Evolutionary conservation across 2,888 invertebrate species (phyloP).

Genomic region (Margaritifera margaritifera): DNA sequence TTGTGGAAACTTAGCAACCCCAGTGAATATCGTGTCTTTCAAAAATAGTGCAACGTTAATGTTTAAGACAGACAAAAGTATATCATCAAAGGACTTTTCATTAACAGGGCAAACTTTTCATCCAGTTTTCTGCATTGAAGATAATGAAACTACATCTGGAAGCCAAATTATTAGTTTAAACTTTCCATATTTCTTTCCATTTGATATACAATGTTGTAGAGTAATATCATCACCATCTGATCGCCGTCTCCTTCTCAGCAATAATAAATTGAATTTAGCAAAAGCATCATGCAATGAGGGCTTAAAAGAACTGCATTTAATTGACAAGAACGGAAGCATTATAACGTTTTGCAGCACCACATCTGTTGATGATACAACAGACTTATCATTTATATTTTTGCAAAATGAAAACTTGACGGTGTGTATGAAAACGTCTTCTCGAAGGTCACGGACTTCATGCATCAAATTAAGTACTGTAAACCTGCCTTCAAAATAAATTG

Average conservation of each 20-base stretch:
- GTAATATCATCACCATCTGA: conserved; percentile 75
- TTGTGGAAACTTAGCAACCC: conserved; percentile 23
- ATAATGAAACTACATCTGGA: not conserved
- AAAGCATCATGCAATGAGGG: conserved; percentile 3
- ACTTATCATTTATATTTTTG: not conserved
- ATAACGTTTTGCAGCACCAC: conserved; percentile 11
- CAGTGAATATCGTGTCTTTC: conserved; percentile 19
- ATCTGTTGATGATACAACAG: not conserved
- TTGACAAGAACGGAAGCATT: not conserved
- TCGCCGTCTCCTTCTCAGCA: conserved; percentile 7
- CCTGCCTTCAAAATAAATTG: no score
- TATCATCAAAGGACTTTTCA: conserved; percentile 31
- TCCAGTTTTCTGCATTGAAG: conserved; percentile 1
- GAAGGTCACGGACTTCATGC: conserved; percentile 2
- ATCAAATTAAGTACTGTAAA: not conserved
- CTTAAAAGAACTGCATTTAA: not conserved
- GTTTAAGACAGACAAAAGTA: conserved; percentile 38
- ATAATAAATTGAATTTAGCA: not conserved
- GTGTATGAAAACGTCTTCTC: conserved; percentile 3
- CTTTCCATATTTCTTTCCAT: conserved; percentile 82
- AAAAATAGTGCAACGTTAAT: conserved; percentile 17
- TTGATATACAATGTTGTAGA: conserved; percentile 82
- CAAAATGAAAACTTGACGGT: not conserved
- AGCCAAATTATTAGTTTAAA: conserved; percentile 81
- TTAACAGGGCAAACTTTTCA: conserved; percentile 29